A percentile compares a stretch with the other conserved stretches of the same genome.
phyloP scores from a whole-genome alignment of 2,113 vertebrate genomes.

The Barbus barbus region DNA sequence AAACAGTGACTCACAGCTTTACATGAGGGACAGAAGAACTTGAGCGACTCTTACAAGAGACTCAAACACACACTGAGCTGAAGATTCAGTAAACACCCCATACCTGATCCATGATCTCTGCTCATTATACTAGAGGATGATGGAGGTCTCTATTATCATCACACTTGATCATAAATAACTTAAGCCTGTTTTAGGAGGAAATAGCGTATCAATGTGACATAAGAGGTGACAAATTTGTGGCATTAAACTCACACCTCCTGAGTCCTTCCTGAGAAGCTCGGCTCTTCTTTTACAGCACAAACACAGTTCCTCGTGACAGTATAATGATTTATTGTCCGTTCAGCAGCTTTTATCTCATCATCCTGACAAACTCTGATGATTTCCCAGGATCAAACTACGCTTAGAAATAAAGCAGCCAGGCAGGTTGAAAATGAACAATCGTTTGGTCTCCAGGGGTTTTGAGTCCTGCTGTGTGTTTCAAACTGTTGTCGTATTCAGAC shows the following conservation, averaged over 20 bases:
- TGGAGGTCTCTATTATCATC: slow-evolving; percentile 12
- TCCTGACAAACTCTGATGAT: too few species aligned
- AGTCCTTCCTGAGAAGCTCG: neutral
- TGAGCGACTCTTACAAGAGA: neutral
- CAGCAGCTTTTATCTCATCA: too few species aligned
- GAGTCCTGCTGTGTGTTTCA: too few species aligned
- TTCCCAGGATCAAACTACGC: too few species aligned
- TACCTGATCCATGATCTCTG: neutral
- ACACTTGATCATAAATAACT: neutral
- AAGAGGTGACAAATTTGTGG: neutral
- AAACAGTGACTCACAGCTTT: slow-evolving; percentile 14
- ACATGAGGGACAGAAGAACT: neutral
- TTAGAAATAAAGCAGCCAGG: too few species aligned
- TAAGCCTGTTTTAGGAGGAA: neutral
- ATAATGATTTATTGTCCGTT: too few species aligned
- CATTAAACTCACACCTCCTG: neutral
- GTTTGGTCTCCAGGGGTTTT: too few species aligned
- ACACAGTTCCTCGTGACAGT: too few species aligned
- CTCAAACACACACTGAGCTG: neutral
- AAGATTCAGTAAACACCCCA: neutral
- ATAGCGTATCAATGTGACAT: neutral
- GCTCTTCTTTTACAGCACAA: neutral
- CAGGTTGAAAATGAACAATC: too few species aligned
- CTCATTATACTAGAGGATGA: neutral
- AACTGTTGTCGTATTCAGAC: too few species aligned